Percentiles rank a stretch among this genome's conserved stretches.
Evolutionary conservation across 1,140 invertebrate genomes (phyloP).

Genomic region (Goniozus legneri): DNA sequence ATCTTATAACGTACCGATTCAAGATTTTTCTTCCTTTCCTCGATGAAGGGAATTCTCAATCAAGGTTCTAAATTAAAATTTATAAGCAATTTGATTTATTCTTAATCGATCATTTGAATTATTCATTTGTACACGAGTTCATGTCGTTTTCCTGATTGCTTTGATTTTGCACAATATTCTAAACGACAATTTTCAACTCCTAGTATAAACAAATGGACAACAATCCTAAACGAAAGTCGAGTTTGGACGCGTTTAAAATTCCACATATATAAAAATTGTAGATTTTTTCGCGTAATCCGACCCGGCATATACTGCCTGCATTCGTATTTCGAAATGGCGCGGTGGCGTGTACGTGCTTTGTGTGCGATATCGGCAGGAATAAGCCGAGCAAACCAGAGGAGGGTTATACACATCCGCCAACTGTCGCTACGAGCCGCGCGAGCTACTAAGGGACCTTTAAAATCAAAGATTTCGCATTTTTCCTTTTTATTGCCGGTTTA

Average conservation of each 20-base stretch:
- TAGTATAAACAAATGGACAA: no score
- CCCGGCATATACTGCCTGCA: constrained; percentile 14
- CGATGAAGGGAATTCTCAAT: no score
- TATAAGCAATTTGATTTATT: no score
- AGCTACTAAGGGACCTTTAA: constrained; percentile 23
- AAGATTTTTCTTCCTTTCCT: background rate
- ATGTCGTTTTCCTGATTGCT: no score
- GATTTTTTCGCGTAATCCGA: constrained; percentile 37
- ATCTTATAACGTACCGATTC: no score
- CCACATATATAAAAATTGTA: constrained; percentile 24
- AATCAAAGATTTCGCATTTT: constrained; percentile 46
- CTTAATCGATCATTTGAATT: no score
- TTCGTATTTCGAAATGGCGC: constrained; percentile 29
- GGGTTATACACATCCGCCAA: constrained; percentile 48
- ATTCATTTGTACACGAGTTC: no score
- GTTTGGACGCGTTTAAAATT: background rate
- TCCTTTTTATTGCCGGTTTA: constrained; percentile 53
- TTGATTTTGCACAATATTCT: no score
- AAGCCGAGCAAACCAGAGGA: constrained; percentile 33
- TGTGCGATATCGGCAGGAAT: constrained; percentile 46
- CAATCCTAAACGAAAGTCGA: no score
- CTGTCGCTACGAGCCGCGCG: constrained; percentile 35
- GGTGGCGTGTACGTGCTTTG: constrained; percentile 42
- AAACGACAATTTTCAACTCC: no score
- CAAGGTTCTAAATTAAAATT: no score